phyloP scores from a whole-genome alignment of 2,888 invertebrate species.

The Folsomia candida region DNA sequence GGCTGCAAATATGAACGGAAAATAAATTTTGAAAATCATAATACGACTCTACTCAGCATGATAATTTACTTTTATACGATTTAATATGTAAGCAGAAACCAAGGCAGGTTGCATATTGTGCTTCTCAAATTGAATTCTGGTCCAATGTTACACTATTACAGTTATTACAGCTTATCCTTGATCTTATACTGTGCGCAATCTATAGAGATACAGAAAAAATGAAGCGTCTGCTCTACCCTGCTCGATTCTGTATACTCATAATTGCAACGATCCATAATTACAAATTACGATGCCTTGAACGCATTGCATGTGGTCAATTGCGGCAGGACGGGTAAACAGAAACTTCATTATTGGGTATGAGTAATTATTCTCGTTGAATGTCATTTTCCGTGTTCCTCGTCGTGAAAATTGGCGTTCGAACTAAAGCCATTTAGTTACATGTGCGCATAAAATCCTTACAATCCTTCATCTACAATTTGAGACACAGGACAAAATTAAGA shows the following conservation, averaged over 20 bases:
- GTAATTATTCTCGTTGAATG: no score
- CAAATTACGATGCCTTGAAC: neutral
- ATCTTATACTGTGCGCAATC: neutral
- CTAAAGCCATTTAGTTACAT: neutral
- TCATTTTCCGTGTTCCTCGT: no score
- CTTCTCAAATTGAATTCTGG: neutral
- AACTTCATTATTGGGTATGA: neutral
- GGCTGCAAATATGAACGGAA: neutral
- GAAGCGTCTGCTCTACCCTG: neutral
- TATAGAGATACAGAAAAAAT: neutral
- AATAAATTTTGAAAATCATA: neutral
- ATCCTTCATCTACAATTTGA: no score
- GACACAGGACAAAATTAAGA: no score
- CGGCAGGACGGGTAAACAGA: neutral
- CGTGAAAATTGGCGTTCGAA: no score
- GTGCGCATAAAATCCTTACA: no score
- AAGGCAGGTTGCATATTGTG: no score
- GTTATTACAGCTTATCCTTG: neutral
- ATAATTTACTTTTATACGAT: no score
- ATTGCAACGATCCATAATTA: neutral
- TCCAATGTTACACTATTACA: neutral
- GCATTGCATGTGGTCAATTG: neutral
- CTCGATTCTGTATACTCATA: neutral
- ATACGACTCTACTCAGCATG: no score
- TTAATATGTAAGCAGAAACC: no score